phyloP scores from a whole-genome alignment of 2,797 vertebrate genomes.

The Rhinella marina region DNA sequence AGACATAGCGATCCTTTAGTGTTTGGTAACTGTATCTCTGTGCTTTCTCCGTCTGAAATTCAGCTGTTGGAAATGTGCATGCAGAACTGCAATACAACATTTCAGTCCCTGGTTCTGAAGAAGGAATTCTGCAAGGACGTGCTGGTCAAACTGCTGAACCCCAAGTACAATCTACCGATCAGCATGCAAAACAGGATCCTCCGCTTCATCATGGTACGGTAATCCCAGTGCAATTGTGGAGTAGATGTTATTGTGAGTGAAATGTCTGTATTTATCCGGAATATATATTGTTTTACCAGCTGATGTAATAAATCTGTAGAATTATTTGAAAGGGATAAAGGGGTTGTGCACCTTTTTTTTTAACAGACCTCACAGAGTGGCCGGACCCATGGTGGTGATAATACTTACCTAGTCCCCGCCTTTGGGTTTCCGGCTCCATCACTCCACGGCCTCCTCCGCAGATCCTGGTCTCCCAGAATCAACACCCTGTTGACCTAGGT shows the following conservation, averaged over 20 bases:
- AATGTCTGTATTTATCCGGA: not conserved
- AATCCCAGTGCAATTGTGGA: too few species aligned
- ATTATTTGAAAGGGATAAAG: too few species aligned
- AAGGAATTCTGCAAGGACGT: slow-evolving; percentile 78
- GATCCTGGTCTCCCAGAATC: too few species aligned
- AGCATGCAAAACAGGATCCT: slow-evolving; percentile 78
- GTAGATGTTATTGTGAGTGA: too few species aligned
- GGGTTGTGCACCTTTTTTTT: too few species aligned
- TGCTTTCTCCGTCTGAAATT: slow-evolving; percentile 36
- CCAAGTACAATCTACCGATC: slow-evolving; percentile 74
- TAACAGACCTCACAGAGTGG: too few species aligned
- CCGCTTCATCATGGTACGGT: slow-evolving; percentile 76
- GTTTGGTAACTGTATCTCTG: not conserved
- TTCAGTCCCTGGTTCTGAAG: slow-evolving; percentile 78
- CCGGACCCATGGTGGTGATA: too few species aligned
- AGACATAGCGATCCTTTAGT: not conserved
- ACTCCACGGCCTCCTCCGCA: too few species aligned
- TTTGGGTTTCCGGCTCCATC: too few species aligned
- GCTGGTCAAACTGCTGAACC: slow-evolving; percentile 76
- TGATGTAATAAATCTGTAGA: too few species aligned
- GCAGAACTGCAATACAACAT: slow-evolving; percentile 76
- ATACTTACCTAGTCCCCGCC: too few species aligned
- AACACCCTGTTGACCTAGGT: too few species aligned
- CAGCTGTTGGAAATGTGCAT: slow-evolving; percentile 81
- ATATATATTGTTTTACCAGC: not conserved